phyloP scores from a whole-genome alignment of 1,140 invertebrate species.

The Phocides pigmalion region DNA sequence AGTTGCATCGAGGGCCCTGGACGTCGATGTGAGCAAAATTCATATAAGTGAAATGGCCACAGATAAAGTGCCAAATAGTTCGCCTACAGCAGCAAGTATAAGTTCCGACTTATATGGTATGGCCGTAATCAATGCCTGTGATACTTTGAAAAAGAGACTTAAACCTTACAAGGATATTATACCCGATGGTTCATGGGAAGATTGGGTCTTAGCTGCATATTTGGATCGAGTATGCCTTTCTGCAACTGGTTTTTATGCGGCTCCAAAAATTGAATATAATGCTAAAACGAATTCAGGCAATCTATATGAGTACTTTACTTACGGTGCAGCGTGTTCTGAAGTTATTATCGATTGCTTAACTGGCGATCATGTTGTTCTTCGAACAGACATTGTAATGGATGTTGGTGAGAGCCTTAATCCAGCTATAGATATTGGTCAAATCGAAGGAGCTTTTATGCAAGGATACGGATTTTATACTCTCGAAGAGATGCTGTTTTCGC shows the following conservation, averaged over 20 bases:
- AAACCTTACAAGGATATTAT: slow-evolving; percentile 82
- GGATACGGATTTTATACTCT: slow-evolving; percentile 87
- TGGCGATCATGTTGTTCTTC: slow-evolving; percentile 85
- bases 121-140: slow-evolving; percentile 87
- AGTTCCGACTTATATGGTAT: slow-evolving; percentile 89
- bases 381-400: slow-evolving; percentile 90
- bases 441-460: slow-evolving; percentile 89
- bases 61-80: slow-evolving; percentile 88
- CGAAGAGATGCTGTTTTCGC: slow-evolving; percentile 86
- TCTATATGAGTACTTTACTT: slow-evolving; percentile 83
- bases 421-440: slow-evolving; percentile 89
- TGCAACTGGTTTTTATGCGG: slow-evolving; percentile 85
- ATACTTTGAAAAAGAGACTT: slow-evolving; percentile 83
- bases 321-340: slow-evolving; percentile 84
- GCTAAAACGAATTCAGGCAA: slow-evolving; percentile 71
- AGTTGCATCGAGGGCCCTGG: slow-evolving; percentile 82
- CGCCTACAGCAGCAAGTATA: slow-evolving; percentile 87
- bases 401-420: slow-evolving; percentile 88
- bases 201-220: slow-evolving; percentile 87
- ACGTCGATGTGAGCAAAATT: slow-evolving; percentile 84
- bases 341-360: slow-evolving; percentile 85
- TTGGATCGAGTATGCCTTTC: slow-evolving; percentile 85
- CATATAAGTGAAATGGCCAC: slow-evolving; percentile 87
- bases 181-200: slow-evolving; percentile 85
- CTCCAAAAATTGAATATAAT: slow-evolving; percentile 82